Evolutionary conservation across 2,113 vertebrate genomes (phyloP).

Genomic region (Pollimyrus isidori): DNA sequence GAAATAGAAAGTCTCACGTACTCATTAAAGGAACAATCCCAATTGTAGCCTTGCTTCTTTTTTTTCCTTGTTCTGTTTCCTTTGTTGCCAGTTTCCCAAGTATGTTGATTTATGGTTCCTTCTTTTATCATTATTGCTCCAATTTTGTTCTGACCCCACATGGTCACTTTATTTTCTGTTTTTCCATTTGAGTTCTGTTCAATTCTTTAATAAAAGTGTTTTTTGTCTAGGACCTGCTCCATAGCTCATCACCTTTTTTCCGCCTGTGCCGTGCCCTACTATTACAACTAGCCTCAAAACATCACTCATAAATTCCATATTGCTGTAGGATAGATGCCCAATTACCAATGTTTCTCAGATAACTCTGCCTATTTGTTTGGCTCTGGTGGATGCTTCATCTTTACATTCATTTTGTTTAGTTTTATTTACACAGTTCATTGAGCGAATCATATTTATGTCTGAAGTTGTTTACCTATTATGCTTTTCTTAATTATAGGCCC

Average conservation of each 20-base stretch:
- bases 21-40: too few relatives aligned
- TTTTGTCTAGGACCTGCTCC: neutral
- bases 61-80: neutral
- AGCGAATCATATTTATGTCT: neutral
- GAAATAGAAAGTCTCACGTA: too few relatives aligned
- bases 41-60: neutral
- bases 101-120: neutral
- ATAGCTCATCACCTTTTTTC: neutral
- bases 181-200: neutral
- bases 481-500: neutral
- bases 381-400: neutral
- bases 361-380: neutral
- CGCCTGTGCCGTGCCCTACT: too few relatives aligned
- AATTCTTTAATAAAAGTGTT: neutral
- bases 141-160: neutral
- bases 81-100: neutral
- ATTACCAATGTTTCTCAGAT: neutral
- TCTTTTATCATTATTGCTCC: neutral
- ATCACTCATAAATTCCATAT: neutral
- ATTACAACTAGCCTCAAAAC: neutral
- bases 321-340: neutral
- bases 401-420: neutral
- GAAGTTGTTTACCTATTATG: neutral
- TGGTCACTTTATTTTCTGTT: neutral
- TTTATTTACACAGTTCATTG: neutral